These are phyloP conservation scores for Rhogogaster chlorosoma DNA, from an alignment of 2,888 invertebrate genomes.

Conservation along the genomic window DNA sequence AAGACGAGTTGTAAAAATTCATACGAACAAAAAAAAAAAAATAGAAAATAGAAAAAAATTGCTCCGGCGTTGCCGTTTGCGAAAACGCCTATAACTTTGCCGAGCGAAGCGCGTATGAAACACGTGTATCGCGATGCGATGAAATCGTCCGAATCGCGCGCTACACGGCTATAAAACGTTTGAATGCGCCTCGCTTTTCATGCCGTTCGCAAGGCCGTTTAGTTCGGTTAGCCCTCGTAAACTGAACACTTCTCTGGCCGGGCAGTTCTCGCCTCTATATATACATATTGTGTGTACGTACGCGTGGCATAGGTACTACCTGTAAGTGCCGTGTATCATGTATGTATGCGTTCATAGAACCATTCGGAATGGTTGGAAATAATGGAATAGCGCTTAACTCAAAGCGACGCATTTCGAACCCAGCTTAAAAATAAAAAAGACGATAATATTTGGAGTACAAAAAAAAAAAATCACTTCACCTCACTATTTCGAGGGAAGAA, in stretches of 20 bases:
- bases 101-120: conserved; percentile 8
- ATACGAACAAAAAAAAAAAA: neutral
- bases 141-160: conserved; percentile 46
- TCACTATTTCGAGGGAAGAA: neutral
- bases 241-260: conserved; percentile 38
- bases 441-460: neutral
- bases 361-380: neutral
- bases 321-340: neutral
- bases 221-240: conserved; percentile 48
- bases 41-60: neutral
- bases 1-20: neutral
- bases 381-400: neutral
- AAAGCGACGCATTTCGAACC: neutral
- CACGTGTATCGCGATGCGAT: conserved; percentile 39
- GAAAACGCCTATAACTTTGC: conserved; percentile 32
- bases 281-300: neutral
- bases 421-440: neutral
- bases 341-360: neutral
- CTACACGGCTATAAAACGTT: conserved; percentile 42
- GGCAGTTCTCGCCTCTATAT: neutral
- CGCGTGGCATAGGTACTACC: neutral
- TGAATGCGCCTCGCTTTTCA: conserved; percentile 35
- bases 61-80: neutral
- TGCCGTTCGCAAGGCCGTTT: conserved; percentile 44
- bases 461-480: neutral